Percentiles rank a stretch among this genome's conserved stretches.
These are phyloP conservation scores for Formicarius rufipectus DNA, from an alignment of 2,113 vertebrate genomes.

Conservation along the genomic window DNA sequence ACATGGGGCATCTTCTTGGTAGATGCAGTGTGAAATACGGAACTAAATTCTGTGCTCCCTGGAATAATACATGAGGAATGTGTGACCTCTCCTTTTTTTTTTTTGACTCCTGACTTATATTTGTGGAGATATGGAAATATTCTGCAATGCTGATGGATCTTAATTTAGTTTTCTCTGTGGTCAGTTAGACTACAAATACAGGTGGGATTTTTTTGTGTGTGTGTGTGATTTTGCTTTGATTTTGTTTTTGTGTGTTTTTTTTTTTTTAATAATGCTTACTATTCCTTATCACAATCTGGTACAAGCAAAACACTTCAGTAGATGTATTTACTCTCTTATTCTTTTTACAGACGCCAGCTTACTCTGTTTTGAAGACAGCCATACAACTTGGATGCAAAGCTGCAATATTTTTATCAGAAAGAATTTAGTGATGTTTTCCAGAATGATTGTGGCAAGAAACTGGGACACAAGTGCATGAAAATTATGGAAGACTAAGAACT, in stretches of 20 bases:
- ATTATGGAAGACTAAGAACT: background rate
- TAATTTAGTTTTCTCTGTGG: background rate
- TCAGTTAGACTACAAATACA: background rate
- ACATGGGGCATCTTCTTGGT: background rate
- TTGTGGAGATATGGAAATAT: background rate
- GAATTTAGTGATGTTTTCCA: conserved; percentile 73
- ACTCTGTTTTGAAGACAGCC: conserved; percentile 83
- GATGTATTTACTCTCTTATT: background rate
- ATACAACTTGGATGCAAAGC: conserved; percentile 92
- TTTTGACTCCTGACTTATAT: background rate
- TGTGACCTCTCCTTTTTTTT: background rate
- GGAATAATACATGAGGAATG: background rate
- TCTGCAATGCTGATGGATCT: background rate
- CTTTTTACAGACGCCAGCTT: conserved; percentile 85
- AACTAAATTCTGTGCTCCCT: background rate
- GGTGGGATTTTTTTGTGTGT: fast-evolving
- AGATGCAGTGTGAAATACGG: background rate
- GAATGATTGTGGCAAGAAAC: background rate
- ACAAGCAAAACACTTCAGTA: background rate
- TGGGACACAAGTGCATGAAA: background rate
- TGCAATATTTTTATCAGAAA: conserved; percentile 90
- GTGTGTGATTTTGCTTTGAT: background rate
- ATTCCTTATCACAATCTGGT: background rate
- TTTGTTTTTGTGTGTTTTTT: background rate
- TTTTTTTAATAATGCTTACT: background rate